Base-by-base conservation (phyloP, 2,113 vertebrate genomes). In the Xiphophorus hellerii region DNA sequence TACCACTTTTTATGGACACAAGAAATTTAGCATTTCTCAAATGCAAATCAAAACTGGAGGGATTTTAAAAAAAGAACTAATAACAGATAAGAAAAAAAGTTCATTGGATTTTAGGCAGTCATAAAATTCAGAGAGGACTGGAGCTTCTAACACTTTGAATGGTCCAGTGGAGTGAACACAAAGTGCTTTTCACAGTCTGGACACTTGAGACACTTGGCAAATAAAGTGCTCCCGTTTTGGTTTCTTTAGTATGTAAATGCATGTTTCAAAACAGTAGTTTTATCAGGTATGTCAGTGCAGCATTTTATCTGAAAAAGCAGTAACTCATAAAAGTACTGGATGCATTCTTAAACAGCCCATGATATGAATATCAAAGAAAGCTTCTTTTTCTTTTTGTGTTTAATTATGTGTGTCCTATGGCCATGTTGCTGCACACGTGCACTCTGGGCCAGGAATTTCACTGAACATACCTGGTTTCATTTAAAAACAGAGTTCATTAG, bases 401-500 rank as follows among this genome's bases (percentile, higher is more conserved):
- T 31, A 3, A 37, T 13, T 13, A 20, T 37, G 44, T 72, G 63
- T n/a, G 58, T 73, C 33, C 35, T 63, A 83, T 9, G 14, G 15
- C 14, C 14, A 48, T 20, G 17, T 20, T 48, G 44, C 91, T 70
- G 74, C 48, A 20, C 63, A 64, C 77, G 66, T 79, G 74, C 70
- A 42, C 25, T 14, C 35, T n/a, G 22, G 74, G 82, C 75, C 85
- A 80, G 72, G 71, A 87, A 77, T 85, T 85, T 88, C 74, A 28
- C 76, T 85, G 84, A 79, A 84, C 76, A 65, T 92, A 92, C 94
- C 88, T 77, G 63, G 78, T 95, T 95, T 93, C 94, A 80, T 87
- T 62, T 87, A 65, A 84, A 93, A 93, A 94, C 85, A 92, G 93
- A 86, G 82, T 77, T 89, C 92, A 89, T 94, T 95, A 93, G 94